Percentiles rank a stretch among this genome's conserved stretches.
These are phyloP conservation scores for Cactoblastis cactorum DNA, from an alignment of 2,888 invertebrate genomes.

Conservation along the genomic window DNA sequence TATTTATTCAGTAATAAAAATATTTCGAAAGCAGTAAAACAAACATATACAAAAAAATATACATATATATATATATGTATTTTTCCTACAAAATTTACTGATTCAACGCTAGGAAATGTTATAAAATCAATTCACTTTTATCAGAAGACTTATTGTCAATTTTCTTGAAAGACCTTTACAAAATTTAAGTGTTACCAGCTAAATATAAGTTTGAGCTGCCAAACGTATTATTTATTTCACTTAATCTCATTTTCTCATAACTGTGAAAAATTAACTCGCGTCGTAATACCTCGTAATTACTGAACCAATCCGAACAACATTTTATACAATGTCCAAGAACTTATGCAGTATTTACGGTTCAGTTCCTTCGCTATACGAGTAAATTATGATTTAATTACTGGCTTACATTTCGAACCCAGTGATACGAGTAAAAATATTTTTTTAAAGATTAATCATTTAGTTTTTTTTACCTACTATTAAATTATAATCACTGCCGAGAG, in stretches of 20 bases:
- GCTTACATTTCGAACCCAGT: no score
- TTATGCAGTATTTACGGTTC: conserved; percentile 26
- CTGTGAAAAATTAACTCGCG: neutral
- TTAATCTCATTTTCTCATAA: conserved; percentile 2
- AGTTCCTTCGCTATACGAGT: conserved; percentile 19
- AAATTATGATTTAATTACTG: conserved; percentile 15
- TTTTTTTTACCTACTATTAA: no score
- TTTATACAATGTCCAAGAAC: conserved; percentile 3
- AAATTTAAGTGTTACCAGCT: no score
- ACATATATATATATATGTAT: no score
- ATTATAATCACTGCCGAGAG: no score
- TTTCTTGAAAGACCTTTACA: neutral
- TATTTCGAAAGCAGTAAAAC: neutral
- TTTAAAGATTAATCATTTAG: no score
- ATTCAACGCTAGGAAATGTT: no score
- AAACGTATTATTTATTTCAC: conserved; percentile 3
- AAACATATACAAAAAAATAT: neutral
- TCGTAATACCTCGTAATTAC: conserved; percentile 1
- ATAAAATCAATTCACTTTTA: neutral
- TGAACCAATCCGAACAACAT: conserved; percentile 2
- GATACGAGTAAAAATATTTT: neutral
- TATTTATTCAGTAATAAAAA: neutral
- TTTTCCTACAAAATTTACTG: no score
- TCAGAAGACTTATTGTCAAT: neutral
- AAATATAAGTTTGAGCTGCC: neutral